Conservation (phyloP, 2,113 vertebrate species). For the Mionectes macconnelli region DNA sequence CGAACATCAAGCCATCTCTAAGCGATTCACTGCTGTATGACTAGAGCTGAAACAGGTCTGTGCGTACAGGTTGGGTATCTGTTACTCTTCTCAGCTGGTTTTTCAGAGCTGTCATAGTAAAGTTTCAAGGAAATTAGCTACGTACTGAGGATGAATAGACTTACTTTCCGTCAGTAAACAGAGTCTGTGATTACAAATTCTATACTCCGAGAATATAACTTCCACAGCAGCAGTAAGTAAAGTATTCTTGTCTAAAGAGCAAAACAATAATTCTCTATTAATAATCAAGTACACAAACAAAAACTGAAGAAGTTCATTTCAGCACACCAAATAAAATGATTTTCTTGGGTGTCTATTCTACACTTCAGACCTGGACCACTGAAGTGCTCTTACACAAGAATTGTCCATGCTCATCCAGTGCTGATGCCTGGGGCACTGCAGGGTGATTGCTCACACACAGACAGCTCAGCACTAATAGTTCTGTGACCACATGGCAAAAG, state of each 20-base stretch:
- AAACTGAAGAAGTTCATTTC: neutral
- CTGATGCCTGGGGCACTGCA: neutral
- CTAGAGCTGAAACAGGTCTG: neutral
- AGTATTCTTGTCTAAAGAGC: neutral
- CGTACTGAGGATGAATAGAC: neutral
- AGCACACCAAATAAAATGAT: neutral
- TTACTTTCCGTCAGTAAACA: neutral
- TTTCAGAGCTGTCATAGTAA: neutral
- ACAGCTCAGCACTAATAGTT: neutral
- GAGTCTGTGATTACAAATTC: neutral
- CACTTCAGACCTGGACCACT: neutral
- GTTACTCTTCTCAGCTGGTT: neutral
- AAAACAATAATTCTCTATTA: neutral
- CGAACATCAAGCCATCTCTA: fast-evolving
- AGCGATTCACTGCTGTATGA: neutral
- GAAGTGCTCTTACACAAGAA: neutral
- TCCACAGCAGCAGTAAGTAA: neutral
- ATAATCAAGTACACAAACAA: neutral
- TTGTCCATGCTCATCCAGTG: neutral
- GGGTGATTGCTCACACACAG: neutral
- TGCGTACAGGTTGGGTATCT: neutral
- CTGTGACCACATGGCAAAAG: neutral
- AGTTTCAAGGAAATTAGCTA: neutral
- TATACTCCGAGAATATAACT: neutral
- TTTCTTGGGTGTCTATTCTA: neutral